phyloP scores from a whole-genome alignment of 2,113 vertebrate genomes.

The Myodes glareolus region DNA sequence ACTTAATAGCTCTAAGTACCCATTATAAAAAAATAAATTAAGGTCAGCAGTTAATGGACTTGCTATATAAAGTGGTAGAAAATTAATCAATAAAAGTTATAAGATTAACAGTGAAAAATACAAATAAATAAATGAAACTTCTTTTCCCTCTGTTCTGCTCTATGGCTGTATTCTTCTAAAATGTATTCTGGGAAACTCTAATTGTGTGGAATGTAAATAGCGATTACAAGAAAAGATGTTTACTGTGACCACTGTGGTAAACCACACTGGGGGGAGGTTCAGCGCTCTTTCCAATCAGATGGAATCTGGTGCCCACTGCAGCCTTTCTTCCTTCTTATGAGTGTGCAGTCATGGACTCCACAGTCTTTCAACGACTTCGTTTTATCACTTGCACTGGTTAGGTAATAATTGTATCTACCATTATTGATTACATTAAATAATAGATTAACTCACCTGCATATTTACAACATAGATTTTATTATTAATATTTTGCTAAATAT shows the following conservation, averaged over 20 bases:
- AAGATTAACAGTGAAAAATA: conserved; percentile 2
- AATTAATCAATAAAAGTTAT: conserved; percentile 10
- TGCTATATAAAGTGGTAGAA: neutral
- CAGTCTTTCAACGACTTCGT: neutral
- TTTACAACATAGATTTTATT: neutral
- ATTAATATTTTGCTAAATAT: neutral
- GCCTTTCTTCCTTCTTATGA: neutral
- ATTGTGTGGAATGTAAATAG: conserved; percentile 41
- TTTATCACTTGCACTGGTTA: neutral
- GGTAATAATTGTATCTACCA: neutral
- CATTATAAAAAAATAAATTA: neutral
- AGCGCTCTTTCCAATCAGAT: neutral
- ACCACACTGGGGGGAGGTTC: neutral
- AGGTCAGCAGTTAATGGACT: neutral
- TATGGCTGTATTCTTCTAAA: conserved; percentile 9
- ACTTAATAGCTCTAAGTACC: neutral
- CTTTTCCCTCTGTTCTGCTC: neutral
- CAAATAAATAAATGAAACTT: neutral
- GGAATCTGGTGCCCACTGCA: neutral
- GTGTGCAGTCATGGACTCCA: too few species aligned
- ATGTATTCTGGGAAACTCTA: conserved; percentile 47
- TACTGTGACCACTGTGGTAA: neutral
- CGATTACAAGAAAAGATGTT: conserved; percentile 43
- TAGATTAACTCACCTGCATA: neutral
- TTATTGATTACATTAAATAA: neutral